Percentiles rank a stretch among this genome's conserved stretches.
These are phyloP conservation scores for Zeuzera pyrina DNA, from an alignment of 2,888 invertebrate genomes.

Conservation along the genomic window DNA sequence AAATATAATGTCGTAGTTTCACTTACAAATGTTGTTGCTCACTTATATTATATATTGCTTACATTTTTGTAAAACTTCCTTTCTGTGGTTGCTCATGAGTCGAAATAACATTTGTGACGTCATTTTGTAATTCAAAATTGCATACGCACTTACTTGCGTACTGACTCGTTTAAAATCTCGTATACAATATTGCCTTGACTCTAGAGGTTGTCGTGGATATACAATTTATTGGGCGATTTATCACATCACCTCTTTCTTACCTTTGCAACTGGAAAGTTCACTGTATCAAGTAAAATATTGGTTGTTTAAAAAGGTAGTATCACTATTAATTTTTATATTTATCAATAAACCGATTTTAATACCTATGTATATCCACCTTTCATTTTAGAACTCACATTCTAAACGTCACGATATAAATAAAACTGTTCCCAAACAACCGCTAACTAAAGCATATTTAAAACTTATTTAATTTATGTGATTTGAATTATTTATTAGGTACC, in stretches of 20 bases:
- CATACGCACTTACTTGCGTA: slow-evolving; percentile 44
- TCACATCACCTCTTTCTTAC: slow-evolving; percentile 30
- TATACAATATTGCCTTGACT: slow-evolving; percentile 29
- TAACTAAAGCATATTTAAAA: no score
- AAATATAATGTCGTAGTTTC: slow-evolving; percentile 23
- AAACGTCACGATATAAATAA: no score
- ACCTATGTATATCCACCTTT: no score
- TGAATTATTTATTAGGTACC: no score
- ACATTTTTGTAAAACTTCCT: no score
- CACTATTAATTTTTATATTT: neutral
- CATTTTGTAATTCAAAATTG: no score
- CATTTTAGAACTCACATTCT: no score
- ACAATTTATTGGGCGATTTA: slow-evolving; percentile 41
- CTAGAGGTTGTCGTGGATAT: slow-evolving; percentile 28
- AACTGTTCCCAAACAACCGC: no score
- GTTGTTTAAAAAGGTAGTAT: neutral
- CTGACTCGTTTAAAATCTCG: slow-evolving; percentile 20
- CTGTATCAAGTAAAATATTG: neutral
- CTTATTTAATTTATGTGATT: no score
- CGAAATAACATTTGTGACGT: neutral
- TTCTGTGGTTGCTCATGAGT: neutral
- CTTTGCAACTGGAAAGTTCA: slow-evolving; percentile 27
- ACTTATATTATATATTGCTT: no score
- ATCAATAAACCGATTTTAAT: no score
- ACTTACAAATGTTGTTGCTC: slow-evolving; percentile 27